Conservation (phyloP, 1,140 invertebrate species). For the Megalonaias nervosa region DNA sequence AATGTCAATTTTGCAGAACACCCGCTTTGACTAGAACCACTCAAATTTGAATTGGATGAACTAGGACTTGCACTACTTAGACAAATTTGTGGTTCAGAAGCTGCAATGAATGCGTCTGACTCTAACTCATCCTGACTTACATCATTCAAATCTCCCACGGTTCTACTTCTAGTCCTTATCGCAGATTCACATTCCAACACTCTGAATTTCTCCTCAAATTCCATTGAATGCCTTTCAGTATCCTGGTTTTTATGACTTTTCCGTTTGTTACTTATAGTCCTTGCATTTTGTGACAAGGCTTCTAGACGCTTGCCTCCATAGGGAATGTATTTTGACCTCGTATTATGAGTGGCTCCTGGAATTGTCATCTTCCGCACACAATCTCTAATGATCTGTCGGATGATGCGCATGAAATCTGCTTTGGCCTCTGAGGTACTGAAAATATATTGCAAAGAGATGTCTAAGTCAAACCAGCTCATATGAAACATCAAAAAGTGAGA, state of each 20-base stretch:
- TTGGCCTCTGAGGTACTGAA: slow-evolving; percentile 93
- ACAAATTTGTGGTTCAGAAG: slow-evolving; percentile 65
- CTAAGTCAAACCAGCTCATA: too few relatives aligned
- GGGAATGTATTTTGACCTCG: slow-evolving; percentile 49
- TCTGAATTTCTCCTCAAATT: slow-evolving; percentile 79
- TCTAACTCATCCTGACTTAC: slow-evolving; percentile 89
- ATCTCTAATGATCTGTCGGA: slow-evolving; percentile 95
- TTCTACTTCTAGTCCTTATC: slow-evolving; percentile 90
- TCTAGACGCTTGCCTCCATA: slow-evolving; percentile 50
- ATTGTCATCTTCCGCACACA: slow-evolving; percentile 67
- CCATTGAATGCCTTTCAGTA: slow-evolving; percentile 90
- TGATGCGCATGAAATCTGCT: slow-evolving; percentile 96
- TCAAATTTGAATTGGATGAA: slow-evolving; percentile 92
- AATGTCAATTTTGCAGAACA: slow-evolving; percentile 91
- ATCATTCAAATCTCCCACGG: slow-evolving; percentile 81
- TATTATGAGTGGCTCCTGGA: slow-evolving; percentile 32
- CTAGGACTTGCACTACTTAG: slow-evolving; percentile 71
- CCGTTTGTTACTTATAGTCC: slow-evolving; percentile 79
- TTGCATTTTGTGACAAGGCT: slow-evolving; percentile 45
- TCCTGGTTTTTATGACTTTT: slow-evolving; percentile 47
- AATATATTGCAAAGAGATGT: slow-evolving; percentile 13
- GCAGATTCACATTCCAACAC: slow-evolving; percentile 73
- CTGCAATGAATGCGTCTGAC: slow-evolving; percentile 80
- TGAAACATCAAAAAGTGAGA: too few relatives aligned
- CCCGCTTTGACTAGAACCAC: slow-evolving; percentile 82